A percentile compares a stretch with the other conserved stretches of the same genome.
Conservation (phyloP, 2,113 vertebrate species). For the Dromiciops gliroides region DNA sequence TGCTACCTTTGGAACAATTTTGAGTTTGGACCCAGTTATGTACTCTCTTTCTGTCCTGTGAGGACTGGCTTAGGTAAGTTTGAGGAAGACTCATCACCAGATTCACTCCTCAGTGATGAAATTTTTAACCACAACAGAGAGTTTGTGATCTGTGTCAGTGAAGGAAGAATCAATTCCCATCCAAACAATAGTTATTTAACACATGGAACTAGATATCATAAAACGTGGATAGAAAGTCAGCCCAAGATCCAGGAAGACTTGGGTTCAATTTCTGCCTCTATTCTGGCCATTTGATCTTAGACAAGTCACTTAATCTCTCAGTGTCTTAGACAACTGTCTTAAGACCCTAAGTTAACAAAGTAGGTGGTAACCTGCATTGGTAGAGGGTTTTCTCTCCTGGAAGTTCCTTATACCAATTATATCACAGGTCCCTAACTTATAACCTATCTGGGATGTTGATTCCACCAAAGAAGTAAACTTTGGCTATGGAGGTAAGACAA, state of each 20-base stretch:
- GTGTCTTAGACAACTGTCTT: neutral
- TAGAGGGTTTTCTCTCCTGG: neutral
- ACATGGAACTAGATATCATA: neutral
- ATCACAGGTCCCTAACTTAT: neutral
- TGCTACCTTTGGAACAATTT: neutral
- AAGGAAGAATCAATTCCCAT: neutral
- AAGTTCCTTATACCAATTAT: neutral
- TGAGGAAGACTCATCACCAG: neutral
- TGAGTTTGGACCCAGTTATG: neutral
- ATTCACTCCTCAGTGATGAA: neutral
- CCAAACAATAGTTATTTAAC: neutral
- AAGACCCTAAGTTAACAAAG: neutral
- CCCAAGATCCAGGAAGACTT: neutral
- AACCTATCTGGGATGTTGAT: neutral
- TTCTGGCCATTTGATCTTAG: neutral
- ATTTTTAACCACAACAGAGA: neutral
- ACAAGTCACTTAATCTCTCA: neutral
- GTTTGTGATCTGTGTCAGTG: neutral
- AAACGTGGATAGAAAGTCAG: neutral
- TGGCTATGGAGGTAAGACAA: neutral
- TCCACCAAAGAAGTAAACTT: neutral
- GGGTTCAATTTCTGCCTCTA: neutral
- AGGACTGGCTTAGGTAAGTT: neutral
- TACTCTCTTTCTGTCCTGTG: neutral
- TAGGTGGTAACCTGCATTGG: neutral